Evolutionary conservation across 2,888 invertebrate genomes (phyloP), one percentile per base, ranked within the genome.

Genomic region (Ariolimax columbianus): DNA sequence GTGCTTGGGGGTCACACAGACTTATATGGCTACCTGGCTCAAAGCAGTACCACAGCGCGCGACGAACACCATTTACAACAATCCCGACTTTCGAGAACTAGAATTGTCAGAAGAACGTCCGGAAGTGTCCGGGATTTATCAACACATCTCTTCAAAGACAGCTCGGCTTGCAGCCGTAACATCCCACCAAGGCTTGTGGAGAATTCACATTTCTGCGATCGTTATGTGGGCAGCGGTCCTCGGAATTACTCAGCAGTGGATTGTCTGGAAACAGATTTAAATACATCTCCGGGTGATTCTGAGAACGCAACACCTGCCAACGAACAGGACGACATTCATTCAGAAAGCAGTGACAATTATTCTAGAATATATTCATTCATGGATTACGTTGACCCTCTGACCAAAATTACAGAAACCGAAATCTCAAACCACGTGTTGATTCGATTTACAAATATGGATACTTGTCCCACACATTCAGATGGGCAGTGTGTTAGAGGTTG

Each of bases 221-320:
- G 6, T 66, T 66, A 4, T 4, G 66, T 14, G 9, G 33, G 7
- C 30, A 66, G 7, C 7, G n/a, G 11, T 70, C 6, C 2, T 2
- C 17, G 7, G 38, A 14, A 38, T 70, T 6, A 70, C 23, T 70
- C 38, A 19, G 1, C 36, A n/a, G 30, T 75, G 43, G 33, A 75
- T n/a, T 30, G 14, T 36, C 77, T 30, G 55, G 55, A 77, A 55
- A 77, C 77, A 26, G 55, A 77, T 77, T 55, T 77, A 23, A 55
- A 77, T 30, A 11, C 55, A 30, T 77, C 51, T 0, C 7, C 55
- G 2, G 77, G 33, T 23, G 11, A 70, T 70, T 70, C 6, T 1
- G 23, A 38, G 23, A 14, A 23, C 70, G 4, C 9, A 36, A 70
- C 23, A 17, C 4, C 23, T 1, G 55, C 19, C 2, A 36, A 23